Percentiles rank a stretch among this genome's conserved stretches.
Evolutionary conservation across 1,140 invertebrate species (phyloP).

Genomic region (Diachasmimorpha longicaudata): DNA sequence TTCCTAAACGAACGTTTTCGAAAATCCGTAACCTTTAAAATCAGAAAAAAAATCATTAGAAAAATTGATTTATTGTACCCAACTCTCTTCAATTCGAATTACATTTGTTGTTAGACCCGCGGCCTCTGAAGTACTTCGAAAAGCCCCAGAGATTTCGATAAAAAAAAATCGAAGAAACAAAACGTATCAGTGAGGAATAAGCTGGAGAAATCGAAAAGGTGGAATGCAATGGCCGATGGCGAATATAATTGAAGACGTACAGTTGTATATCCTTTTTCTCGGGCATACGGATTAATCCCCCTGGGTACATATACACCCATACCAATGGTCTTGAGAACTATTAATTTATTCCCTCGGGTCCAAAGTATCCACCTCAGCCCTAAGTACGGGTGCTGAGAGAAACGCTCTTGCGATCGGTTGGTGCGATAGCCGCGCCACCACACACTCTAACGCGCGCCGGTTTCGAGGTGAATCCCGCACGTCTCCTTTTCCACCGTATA

Average conservation of each 20-base stretch:
- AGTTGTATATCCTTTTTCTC: background rate
- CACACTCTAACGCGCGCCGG: background rate
- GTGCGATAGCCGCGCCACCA: constrained; percentile 35
- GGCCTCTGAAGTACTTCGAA: no score
- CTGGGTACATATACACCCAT: constrained; percentile 8
- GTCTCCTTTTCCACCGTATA: constrained; percentile 31
- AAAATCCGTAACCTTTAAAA: no score
- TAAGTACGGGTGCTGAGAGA: constrained; percentile 56
- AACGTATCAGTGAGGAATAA: background rate
- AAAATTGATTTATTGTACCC: no score
- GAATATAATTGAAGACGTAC: constrained; percentile 3
- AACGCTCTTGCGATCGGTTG: constrained; percentile 49
- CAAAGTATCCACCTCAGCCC: constrained; percentile 36
- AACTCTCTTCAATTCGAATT: no score
- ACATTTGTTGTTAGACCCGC: no score
- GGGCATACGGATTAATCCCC: background rate
- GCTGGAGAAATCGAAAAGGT: background rate
- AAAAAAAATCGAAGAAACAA: no score
- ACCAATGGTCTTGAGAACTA: constrained; percentile 42
- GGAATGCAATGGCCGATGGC: constrained; percentile 6
- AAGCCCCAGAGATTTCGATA: no score
- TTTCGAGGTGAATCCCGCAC: background rate
- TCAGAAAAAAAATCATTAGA: no score
- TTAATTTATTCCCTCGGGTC: constrained; percentile 55
- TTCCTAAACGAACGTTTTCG: no score